These are phyloP conservation scores for Falco columbarius DNA, from an alignment of 2,797 vertebrate genomes.

Conservation along the genomic window DNA sequence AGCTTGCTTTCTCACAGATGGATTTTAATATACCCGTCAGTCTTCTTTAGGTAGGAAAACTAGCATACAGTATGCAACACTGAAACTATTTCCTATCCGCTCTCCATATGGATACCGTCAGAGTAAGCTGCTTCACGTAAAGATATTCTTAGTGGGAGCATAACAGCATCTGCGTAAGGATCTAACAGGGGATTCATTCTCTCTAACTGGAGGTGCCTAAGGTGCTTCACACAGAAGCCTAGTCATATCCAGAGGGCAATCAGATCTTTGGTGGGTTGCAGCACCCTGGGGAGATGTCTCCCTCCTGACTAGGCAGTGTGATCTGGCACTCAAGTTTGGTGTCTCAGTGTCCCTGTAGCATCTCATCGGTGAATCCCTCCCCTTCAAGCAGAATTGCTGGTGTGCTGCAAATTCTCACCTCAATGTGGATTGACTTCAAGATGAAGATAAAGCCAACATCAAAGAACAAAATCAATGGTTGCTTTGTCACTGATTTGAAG, in stretches of 20 bases:
- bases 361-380: not conserved
- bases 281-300: not conserved
- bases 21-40: conserved; percentile 48
- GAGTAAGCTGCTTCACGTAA: conserved; percentile 53
- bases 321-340: not conserved
- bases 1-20: conserved; percentile 43
- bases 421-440: not conserved
- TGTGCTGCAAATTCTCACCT: not conserved
- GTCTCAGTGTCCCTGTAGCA: not conserved
- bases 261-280: conserved; percentile 3
- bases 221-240: conserved; percentile 42
- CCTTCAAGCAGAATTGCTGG: not conserved
- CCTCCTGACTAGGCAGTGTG: not conserved
- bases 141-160: conserved; percentile 47
- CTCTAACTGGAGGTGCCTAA: conserved; percentile 1
- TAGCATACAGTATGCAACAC: conserved; percentile 29
- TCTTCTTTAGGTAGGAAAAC: conserved; percentile 56
- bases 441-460: not conserved
- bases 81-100: conserved; percentile 47
- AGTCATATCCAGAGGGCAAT: conserved; percentile 17
- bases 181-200: not conserved
- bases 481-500: conserved; percentile 19
- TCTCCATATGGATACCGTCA: conserved; percentile 58
- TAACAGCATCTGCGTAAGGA: not conserved
- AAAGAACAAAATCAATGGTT: conserved; percentile 29